phyloP scores from a whole-genome alignment of 2,888 invertebrate species.

The Leptinotarsa tumamoca region DNA sequence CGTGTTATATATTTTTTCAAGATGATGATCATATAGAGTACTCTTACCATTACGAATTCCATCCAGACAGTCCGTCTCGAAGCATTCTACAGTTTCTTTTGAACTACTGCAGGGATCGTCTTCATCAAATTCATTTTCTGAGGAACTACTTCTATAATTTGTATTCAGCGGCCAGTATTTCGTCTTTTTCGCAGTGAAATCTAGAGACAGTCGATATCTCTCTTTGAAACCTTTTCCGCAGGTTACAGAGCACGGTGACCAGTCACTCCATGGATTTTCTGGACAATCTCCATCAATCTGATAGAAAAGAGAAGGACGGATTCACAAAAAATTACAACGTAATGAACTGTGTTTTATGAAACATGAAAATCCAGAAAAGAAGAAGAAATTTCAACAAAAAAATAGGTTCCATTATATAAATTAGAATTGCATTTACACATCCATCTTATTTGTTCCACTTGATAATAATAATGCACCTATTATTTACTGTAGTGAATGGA shows the following conservation, averaged over 20 bases:
- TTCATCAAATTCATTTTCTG: conserved; percentile 61
- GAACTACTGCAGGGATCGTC: conserved; percentile 66
- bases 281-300: conserved; percentile 67
- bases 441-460: too few species aligned
- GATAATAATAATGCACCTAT: too few species aligned
- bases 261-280: conserved; percentile 80
- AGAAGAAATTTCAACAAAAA: too few species aligned
- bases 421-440: too few species aligned
- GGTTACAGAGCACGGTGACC: conserved; percentile 83
- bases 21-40: not conserved
- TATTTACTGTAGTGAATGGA: too few species aligned
- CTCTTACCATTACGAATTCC: conserved; percentile 47
- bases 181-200: conserved; percentile 50
- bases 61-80: conserved; percentile 53
- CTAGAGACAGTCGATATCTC: conserved; percentile 69
- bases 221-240: conserved; percentile 82
- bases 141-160: conserved; percentile 50
- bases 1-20: too few species aligned
- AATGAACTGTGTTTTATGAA: too few species aligned
- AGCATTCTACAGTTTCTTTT: conserved; percentile 69
- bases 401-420: too few species aligned
- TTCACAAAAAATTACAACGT: too few species aligned
- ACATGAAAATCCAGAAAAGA: too few species aligned
- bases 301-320: not conserved
- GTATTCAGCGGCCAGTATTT: conserved; percentile 53